These are phyloP conservation scores for Meandrusa payeni DNA, from an alignment of 2,888 invertebrate genomes.

Conservation along the genomic window DNA sequence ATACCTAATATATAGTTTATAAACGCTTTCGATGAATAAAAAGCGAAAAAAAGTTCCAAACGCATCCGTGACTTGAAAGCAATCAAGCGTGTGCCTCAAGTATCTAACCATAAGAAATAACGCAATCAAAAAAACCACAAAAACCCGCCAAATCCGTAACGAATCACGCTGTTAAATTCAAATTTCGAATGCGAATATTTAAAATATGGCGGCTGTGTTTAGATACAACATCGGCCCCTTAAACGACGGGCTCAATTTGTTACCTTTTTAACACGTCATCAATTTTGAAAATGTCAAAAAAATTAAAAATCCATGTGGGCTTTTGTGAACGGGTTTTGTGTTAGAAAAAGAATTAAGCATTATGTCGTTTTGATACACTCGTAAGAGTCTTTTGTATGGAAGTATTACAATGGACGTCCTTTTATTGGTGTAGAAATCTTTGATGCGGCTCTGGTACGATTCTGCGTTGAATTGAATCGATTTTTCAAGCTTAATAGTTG, in stretches of 20 bases:
- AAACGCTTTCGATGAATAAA: conserved; percentile 7
- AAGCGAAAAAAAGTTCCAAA: conserved; percentile 22
- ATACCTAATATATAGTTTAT: conserved; percentile 5
- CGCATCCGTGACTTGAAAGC: conserved; percentile 24
- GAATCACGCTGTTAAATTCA: conserved; percentile 46
- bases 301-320: conserved; percentile 57
- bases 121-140: conserved; percentile 22
- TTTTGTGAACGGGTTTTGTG: conserved; percentile 69
- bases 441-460: conserved; percentile 53
- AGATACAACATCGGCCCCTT: conserved; percentile 48
- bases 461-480: conserved; percentile 71
- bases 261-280: conserved; percentile 79
- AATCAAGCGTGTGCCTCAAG: conserved; percentile 25
- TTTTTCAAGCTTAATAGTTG: conserved; percentile 79
- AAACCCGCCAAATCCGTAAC: conserved; percentile 41
- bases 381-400: conserved; percentile 64
- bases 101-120: conserved; percentile 23
- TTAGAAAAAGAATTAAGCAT: conserved; percentile 65
- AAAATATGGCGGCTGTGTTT: conserved; percentile 55
- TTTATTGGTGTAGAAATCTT: conserved; percentile 65
- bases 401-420: conserved; percentile 54
- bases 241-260: conserved; percentile 47
- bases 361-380: conserved; percentile 80
- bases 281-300: conserved; percentile 70
- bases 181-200: conserved; percentile 53